phyloP scores from a whole-genome alignment of 2,113 vertebrate genomes.

The Ameiurus melas region DNA sequence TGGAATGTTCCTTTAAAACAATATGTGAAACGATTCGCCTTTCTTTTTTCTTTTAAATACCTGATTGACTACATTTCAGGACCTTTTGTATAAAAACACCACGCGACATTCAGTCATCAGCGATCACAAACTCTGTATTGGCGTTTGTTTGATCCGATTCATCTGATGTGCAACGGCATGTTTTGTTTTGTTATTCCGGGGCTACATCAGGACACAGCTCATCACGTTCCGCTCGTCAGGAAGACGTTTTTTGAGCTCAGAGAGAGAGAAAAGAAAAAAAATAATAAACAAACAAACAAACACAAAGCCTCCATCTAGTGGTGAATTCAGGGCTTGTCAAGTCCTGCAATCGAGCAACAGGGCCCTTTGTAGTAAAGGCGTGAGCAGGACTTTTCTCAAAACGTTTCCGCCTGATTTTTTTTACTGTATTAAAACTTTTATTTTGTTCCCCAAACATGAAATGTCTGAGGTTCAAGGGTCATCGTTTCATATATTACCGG shows the following conservation, averaged over 20 bases:
- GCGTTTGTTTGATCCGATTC: background rate
- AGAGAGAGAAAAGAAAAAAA: background rate
- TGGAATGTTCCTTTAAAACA: background rate
- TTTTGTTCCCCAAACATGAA: background rate
- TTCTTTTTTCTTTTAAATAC: background rate
- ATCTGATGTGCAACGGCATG: background rate
- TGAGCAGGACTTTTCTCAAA: background rate
- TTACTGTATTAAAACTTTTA: no score
- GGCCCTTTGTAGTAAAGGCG: background rate
- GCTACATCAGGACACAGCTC: background rate
- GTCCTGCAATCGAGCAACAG: background rate
- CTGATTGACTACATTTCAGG: background rate
- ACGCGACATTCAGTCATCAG: background rate
- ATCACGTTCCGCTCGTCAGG: background rate
- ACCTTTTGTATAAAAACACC: background rate
- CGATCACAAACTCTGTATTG: background rate
- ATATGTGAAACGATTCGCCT: background rate
- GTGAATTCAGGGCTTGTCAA: background rate
- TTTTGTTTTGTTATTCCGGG: background rate
- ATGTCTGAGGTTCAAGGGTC: no score
- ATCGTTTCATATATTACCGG: no score
- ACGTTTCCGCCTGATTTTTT: background rate
- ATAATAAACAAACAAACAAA: background rate
- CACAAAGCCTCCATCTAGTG: slow-evolving; percentile 19
- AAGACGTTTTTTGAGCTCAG: background rate